A percentile compares a stretch with the other conserved stretches of the same genome.
Conservation (phyloP, 1,140 invertebrate species). For the Lordiphosa collinella region DNA sequence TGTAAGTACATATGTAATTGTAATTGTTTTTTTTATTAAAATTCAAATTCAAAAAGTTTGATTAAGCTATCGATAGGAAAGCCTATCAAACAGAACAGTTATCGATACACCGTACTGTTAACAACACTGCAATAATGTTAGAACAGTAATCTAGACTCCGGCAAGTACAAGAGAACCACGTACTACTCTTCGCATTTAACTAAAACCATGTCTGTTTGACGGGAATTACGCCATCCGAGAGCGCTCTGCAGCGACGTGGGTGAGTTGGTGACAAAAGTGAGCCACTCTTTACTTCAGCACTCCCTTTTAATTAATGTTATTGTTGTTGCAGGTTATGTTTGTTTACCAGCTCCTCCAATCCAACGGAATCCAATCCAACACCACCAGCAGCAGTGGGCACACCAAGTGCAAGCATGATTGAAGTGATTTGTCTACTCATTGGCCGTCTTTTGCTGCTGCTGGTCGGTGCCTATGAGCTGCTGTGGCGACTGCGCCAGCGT, state of each 20-base stretch:
- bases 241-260: slow-evolving; percentile 1
- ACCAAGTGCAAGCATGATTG: slow-evolving; percentile 32
- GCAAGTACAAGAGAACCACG: slow-evolving; percentile 1
- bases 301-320: too few species aligned
- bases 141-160: neutral
- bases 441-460: slow-evolving; percentile 38
- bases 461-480: slow-evolving; percentile 32
- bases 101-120: too few species aligned
- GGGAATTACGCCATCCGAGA: neutral
- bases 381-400: slow-evolving; percentile 9
- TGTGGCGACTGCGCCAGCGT: slow-evolving; percentile 33
- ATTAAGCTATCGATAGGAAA: too few species aligned
- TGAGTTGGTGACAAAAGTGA: neutral
- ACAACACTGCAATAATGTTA: too few species aligned
- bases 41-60: too few species aligned
- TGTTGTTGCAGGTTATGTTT: slow-evolving; percentile 37
- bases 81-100: too few species aligned
- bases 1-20: too few species aligned
- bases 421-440: slow-evolving; percentile 36
- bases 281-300: neutral
- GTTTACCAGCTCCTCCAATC: slow-evolving; percentile 8
- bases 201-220: neutral
- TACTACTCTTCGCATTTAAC: slow-evolving; percentile 1
- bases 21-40: too few species aligned
- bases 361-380: slow-evolving; percentile 36